Conservation (phyloP, 2,113 vertebrate genomes). For the Microtus montanus region DNA sequence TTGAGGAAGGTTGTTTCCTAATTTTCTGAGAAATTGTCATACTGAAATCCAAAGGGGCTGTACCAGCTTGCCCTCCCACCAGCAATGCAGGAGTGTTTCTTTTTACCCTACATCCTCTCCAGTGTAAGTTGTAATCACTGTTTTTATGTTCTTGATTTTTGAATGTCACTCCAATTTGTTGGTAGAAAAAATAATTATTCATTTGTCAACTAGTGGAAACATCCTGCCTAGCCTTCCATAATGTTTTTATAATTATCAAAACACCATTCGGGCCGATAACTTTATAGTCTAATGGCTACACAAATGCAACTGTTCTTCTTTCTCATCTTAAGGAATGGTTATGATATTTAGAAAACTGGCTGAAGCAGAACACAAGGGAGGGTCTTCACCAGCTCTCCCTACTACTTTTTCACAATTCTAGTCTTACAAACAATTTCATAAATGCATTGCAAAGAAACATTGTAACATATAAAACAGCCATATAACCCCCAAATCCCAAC, state of each 20-base stretch:
- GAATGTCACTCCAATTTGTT: not conserved
- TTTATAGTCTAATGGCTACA: not conserved
- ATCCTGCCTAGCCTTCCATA: not conserved
- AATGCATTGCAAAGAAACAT: slow-evolving; percentile 17
- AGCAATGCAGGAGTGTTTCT: too few species aligned
- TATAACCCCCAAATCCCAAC: not conserved
- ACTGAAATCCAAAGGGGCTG: too few species aligned
- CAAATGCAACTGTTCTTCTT: not conserved
- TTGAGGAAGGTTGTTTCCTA: too few species aligned
- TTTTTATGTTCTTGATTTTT: not conserved
- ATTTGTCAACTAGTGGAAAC: not conserved
- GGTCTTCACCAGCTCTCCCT: not conserved
- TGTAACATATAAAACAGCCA: slow-evolving; percentile 14
- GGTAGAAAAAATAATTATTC: not conserved
- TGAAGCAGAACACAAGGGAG: not conserved
- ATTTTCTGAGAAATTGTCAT: too few species aligned
- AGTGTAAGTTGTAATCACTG: too few species aligned
- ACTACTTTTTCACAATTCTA: not conserved
- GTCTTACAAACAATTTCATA: not conserved
- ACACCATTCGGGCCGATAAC: not conserved
- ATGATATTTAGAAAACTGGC: not conserved
- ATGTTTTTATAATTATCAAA: slow-evolving; percentile 8
- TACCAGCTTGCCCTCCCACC: too few species aligned
- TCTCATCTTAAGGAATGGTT: not conserved
- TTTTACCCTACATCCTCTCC: too few species aligned